A percentile compares a stretch with the other conserved stretches of the same genome.
Evolutionary conservation across 2,888 invertebrate species (phyloP).

Genomic region (Doris montereyensis): DNA sequence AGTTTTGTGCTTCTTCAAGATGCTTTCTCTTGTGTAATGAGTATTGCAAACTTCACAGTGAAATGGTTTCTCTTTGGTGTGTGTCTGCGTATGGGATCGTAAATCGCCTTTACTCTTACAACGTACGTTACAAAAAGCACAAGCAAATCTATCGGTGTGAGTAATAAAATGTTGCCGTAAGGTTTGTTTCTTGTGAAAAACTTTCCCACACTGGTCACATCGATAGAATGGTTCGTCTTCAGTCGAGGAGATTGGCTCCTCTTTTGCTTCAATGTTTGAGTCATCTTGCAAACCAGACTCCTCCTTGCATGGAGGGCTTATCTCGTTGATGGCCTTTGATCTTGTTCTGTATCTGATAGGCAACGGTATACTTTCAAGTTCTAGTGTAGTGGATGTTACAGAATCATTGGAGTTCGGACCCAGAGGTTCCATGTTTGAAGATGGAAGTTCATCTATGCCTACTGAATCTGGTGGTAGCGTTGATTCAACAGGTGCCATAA

Average conservation of each 20-base stretch:
- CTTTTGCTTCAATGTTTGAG: neutral
- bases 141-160: slow-evolving; percentile 41
- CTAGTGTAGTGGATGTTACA: no score
- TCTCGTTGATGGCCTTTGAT: neutral
- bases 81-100: slow-evolving; percentile 39
- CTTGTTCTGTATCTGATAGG: neutral
- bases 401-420: no score
- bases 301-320: neutral
- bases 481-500: neutral
- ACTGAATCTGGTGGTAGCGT: neutral
- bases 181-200: slow-evolving; percentile 40
- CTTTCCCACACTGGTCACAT: slow-evolving; percentile 37
- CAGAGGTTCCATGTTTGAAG: neutral
- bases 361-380: neutral
- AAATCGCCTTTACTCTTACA: slow-evolving; percentile 42
- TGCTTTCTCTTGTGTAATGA: neutral
- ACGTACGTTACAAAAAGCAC: slow-evolving; percentile 36
- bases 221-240: neutral
- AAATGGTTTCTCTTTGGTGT: slow-evolving; percentile 42
- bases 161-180: slow-evolving; percentile 41
- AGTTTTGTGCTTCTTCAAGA: neutral
- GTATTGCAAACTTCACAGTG: slow-evolving; percentile 41
- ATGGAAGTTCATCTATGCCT: neutral
- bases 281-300: neutral
- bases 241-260: neutral